A percentile compares a stretch with the other conserved stretches of the same genome.
phyloP scores from a whole-genome alignment of 1,140 invertebrate genomes.

The Drosophila nigromelanica region DNA sequence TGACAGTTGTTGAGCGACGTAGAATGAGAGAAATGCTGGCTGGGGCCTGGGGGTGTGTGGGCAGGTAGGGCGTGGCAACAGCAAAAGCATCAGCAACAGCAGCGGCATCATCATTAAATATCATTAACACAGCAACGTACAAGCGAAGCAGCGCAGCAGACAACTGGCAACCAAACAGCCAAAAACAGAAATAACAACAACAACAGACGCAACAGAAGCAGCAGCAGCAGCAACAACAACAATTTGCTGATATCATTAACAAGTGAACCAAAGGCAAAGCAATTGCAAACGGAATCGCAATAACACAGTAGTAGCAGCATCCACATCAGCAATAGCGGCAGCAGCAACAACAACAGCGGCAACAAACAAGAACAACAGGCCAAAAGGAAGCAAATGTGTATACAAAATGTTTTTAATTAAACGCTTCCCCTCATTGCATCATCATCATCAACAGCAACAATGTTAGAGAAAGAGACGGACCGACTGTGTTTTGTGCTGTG shows the following conservation, averaged over 20 bases:
- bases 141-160: conserved; percentile 53
- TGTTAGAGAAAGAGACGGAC: conserved; percentile 32
- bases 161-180: conserved; percentile 41
- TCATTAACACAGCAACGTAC: conserved; percentile 78
- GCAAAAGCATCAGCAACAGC: conserved; percentile 13
- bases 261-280: conserved; percentile 62
- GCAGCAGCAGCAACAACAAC: conserved; percentile 35
- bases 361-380: conserved; percentile 25
- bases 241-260: conserved; percentile 79
- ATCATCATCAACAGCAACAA: conserved; percentile 29
- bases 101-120: conserved; percentile 77
- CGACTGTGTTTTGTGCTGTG: background rate
- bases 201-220: conserved; percentile 35
- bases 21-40: background rate
- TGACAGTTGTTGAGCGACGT: conserved; percentile 40
- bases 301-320: conserved; percentile 47
- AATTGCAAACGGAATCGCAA: conserved; percentile 79
- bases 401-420: conserved; percentile 83
- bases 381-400: conserved; percentile 77
- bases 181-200: conserved; percentile 51
- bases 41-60: background rate
- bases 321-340: conserved; percentile 18
- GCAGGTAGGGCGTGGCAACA: conserved; percentile 28
- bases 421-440: conserved; percentile 62
- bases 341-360: conserved; percentile 7